phyloP scores from a whole-genome alignment of 2,888 invertebrate species.

The Sialis lutaria region DNA sequence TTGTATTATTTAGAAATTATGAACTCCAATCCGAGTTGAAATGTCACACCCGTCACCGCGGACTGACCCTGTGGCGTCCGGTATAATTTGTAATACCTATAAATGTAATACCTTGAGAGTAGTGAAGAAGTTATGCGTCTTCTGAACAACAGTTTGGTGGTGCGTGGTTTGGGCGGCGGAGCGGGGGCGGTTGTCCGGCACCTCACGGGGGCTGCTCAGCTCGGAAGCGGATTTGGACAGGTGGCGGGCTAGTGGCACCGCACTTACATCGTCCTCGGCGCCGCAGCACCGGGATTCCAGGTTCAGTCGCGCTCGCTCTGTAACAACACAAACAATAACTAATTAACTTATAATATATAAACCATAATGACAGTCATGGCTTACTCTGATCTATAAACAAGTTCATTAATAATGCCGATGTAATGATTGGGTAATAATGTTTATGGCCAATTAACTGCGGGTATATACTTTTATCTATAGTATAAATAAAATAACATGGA shows the following conservation, averaged over 20 bases:
- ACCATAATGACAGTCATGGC: too few species aligned
- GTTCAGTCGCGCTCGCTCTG: conserved; percentile 18
- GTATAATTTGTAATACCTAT: too few species aligned
- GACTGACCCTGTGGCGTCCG: too few species aligned
- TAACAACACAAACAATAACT: conserved; percentile 12
- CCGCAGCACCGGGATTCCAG: neutral
- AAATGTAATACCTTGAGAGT: conserved; percentile 42
- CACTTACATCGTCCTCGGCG: neutral
- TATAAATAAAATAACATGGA: too few species aligned
- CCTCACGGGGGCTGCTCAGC: conserved; percentile 43
- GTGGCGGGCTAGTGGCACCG: conserved; percentile 32
- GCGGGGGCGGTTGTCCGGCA: conserved; percentile 29
- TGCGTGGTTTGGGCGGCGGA: conserved; percentile 33
- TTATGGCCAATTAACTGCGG: too few species aligned
- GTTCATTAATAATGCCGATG: too few species aligned
- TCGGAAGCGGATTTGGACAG: conserved; percentile 72
- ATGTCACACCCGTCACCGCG: too few species aligned
- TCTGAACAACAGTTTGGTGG: conserved; percentile 54
- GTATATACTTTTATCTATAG: too few species aligned
- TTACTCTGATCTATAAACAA: too few species aligned
- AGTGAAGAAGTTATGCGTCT: conserved; percentile 68
- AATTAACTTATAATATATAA: neutral
- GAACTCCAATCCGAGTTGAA: too few species aligned
- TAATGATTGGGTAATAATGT: too few species aligned
- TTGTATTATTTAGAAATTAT: too few species aligned